Evolutionary conservation across 2,888 invertebrate species (phyloP).

Genomic region (Stenotaenia linearis): DNA sequence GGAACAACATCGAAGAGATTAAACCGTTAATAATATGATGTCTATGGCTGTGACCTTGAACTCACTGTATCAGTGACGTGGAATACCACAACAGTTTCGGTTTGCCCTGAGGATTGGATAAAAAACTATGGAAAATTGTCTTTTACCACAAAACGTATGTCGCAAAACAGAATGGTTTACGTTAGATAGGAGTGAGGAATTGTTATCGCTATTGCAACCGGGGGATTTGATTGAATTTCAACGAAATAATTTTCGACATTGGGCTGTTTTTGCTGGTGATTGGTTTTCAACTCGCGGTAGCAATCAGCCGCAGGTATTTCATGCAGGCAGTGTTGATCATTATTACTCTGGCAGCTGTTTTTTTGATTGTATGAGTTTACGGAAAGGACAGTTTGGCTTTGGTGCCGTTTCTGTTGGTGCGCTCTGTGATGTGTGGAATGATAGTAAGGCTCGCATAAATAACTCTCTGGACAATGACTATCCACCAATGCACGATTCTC

Average conservation of each 20-base stretch:
- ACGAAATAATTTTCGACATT: conserved; percentile 21
- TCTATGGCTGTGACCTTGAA: too few relatives aligned
- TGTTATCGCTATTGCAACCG: neutral
- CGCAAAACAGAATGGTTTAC: too few relatives aligned
- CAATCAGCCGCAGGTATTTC: too few relatives aligned
- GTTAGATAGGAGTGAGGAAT: neutral
- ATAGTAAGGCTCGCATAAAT: conserved; percentile 32
- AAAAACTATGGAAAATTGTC: too few relatives aligned
- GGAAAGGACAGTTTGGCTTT: neutral
- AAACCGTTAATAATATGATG: too few relatives aligned
- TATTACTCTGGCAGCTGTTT: too few relatives aligned
- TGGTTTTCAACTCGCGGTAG: too few relatives aligned
- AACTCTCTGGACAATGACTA: conserved; percentile 15
- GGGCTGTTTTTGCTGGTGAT: conserved; percentile 26
- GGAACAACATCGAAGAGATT: too few relatives aligned
- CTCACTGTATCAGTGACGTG: too few relatives aligned
- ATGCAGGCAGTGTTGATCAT: neutral
- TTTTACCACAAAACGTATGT: too few relatives aligned
- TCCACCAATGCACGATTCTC: neutral
- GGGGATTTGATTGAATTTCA: conserved; percentile 32
- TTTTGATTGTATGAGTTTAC: neutral
- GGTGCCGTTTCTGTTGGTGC: neutral
- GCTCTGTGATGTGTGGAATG: neutral
- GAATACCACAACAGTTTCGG: too few relatives aligned
- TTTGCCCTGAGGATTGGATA: too few relatives aligned